Evolutionary conservation across 2,888 invertebrate genomes (phyloP), one percentile per base, ranked within the genome.

Genomic region (Asteroscopus sphinx): DNA sequence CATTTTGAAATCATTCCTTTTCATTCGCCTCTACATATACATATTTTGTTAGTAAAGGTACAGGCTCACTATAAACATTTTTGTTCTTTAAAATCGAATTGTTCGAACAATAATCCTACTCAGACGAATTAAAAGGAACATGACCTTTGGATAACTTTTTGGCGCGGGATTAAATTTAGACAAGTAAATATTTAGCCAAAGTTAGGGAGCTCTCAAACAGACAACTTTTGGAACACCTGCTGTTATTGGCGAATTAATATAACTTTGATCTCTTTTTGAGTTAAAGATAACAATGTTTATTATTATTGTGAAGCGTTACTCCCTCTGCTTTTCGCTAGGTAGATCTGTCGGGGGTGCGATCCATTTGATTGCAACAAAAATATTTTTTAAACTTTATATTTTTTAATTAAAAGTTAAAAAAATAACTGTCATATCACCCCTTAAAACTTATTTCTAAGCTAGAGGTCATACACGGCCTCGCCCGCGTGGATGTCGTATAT

Each of bases 161-260:
- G 58, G 16, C 17, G 44, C 12, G 40, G 44, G 35, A 47, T 55
- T 37, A 49, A 62, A 57, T 52, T 71, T 46, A 58, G 52, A 58
- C 57, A 52, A 62, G 65, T 63, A 70, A 68, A 73, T 73, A 68
- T 77, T 76, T 71, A 67, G 60, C 33, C 36, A 21, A 65, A 77
- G 70, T 76, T 62, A 12, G 28, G 36, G 39, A 69, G 51, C 52
- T 62, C 57, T 57, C 57, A 57, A 77, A 76, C 76, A 77, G 76
- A 77, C 69, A 80, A 77, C 57, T 68, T 61, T 59, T 16, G 3
- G 42, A 74, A 73, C 82, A 83, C 79, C 82, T 84, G 80, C 59
- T 56, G 68, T 46, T 63, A 77, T 79, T 73, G 68, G 66, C 57
- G 65, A 79, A 81, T 78, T 78, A 77, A 75, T 77, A 77, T 66